Evolutionary conservation across 2,888 invertebrate species (phyloP).

Genomic region (Acronicta alni): DNA sequence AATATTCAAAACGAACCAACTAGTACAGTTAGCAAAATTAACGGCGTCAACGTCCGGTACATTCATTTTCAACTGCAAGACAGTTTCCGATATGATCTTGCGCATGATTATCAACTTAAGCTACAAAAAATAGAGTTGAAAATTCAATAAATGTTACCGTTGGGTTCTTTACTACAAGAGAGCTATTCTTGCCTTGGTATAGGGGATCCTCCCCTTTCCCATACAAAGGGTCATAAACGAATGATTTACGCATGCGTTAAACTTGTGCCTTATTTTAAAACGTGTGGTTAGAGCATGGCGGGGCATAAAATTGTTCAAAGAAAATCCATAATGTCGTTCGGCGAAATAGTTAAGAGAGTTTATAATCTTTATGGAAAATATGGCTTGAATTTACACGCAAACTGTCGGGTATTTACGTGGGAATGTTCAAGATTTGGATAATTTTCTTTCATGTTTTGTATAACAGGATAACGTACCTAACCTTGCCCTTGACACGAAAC

Average conservation of each 20-base stretch:
- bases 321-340: conserved; percentile 33
- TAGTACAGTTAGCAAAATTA: conserved; percentile 59
- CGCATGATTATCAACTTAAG: conserved; percentile 19
- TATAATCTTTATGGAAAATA: conserved; percentile 19
- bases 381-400: conserved; percentile 8
- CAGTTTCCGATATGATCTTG: conserved; percentile 38
- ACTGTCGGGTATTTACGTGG: conserved; percentile 28
- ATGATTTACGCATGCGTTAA: conserved; percentile 80
- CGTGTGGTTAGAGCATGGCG: conserved; percentile 52
- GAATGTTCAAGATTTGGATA: conserved; percentile 13
- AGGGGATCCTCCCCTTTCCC: conserved; percentile 69
- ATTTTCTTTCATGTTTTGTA: conserved; percentile 17
- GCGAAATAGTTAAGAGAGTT: conserved; percentile 30
- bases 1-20: conserved; percentile 59
- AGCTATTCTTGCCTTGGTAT: conserved; percentile 69
- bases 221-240: conserved; percentile 78
- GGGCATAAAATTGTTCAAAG: conserved; percentile 40
- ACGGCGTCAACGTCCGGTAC: conserved; percentile 57
- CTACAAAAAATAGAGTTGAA: not conserved
- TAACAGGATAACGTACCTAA: conserved; percentile 7
- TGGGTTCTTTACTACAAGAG: conserved; percentile 34
- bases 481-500: conserved; percentile 31
- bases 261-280: conserved; percentile 59
- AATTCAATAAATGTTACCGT: conserved; percentile 1
- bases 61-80: conserved; percentile 51